These are phyloP conservation scores for Circaetus gallicus DNA, from an alignment of 2,113 vertebrate species.

Conservation along the genomic window DNA sequence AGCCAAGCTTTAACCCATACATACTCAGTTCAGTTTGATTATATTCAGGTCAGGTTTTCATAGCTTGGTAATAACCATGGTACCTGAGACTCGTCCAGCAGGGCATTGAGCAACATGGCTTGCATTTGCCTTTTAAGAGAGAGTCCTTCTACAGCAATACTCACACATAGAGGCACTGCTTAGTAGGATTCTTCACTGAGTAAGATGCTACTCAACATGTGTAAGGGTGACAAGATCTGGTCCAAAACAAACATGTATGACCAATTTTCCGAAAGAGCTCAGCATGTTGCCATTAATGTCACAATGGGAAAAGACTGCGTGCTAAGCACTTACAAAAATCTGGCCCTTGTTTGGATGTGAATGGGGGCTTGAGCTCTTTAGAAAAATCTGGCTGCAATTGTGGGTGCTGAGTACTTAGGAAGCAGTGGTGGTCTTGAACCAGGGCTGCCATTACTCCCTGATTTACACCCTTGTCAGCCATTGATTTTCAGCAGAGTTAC, in stretches of 20 bases:
- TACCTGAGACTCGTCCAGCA: not conserved
- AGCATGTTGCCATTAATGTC: slow-evolving; percentile 18
- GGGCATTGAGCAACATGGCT: not conserved
- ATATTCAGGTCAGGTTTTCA: not conserved
- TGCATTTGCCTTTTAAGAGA: not conserved
- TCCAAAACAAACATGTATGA: slow-evolving; percentile 55
- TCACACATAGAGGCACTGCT: not conserved
- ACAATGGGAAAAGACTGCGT: not conserved
- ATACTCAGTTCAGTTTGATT: not conserved
- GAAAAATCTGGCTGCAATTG: slow-evolving; percentile 52
- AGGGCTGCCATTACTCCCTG: slow-evolving; percentile 10
- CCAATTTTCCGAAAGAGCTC: slow-evolving; percentile 25
- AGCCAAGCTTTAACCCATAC: not conserved
- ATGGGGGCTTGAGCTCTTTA: not conserved
- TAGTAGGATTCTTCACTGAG: not conserved
- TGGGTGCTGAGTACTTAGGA: slow-evolving; percentile 21
- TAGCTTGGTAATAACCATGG: not conserved
- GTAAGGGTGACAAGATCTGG: not conserved
- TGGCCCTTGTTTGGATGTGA: slow-evolving; percentile 18
- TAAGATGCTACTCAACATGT: not conserved
- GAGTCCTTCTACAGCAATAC: not conserved
- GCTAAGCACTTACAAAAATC: slow-evolving; percentile 42
- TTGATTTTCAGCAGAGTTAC: slow-evolving; percentile 11
- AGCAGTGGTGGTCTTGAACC: slow-evolving; percentile 27
- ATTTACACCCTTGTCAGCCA: slow-evolving; percentile 30